A percentile compares a stretch with the other conserved stretches of the same genome.
Evolutionary conservation across 2,797 vertebrate species (phyloP).

Genomic region (Sebastes taczanowskii): DNA sequence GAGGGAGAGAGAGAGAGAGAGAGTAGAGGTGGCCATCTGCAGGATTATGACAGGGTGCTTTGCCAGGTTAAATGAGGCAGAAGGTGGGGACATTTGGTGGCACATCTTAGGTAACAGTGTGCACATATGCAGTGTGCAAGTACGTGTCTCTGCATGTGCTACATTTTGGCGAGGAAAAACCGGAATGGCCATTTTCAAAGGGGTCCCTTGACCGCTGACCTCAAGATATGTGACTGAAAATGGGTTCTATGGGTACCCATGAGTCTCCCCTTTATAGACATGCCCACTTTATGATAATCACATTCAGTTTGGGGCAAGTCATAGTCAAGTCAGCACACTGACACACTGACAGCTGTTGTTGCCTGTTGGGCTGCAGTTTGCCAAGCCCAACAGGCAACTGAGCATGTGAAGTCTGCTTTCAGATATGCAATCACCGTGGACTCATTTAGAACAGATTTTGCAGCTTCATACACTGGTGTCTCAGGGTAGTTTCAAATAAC

Average conservation of each 20-base stretch:
- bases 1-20: neutral
- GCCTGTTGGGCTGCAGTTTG: no score
- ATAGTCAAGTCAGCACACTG: no score
- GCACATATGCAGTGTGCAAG: slow-evolving; percentile 1
- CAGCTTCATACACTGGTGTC: neutral
- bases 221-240: no score
- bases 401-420: neutral
- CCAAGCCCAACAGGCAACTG: no score
- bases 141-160: neutral
- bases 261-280: no score
- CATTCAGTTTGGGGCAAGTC: no score
- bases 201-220: no score
- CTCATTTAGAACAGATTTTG: neutral
- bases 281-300: no score
- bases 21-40: slow-evolving; percentile 53
- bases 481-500: neutral
- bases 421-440: neutral
- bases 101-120: slow-evolving; percentile 36
- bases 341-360: no score
- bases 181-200: no score
- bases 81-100: slow-evolving; percentile 38
- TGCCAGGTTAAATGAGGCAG: slow-evolving; percentile 61
- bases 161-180: no score
- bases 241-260: no score
- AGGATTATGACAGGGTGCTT: slow-evolving; percentile 45